Base-by-base conservation (phyloP, 2,113 vertebrate species). In the Oncorhynchus keta region DNA sequence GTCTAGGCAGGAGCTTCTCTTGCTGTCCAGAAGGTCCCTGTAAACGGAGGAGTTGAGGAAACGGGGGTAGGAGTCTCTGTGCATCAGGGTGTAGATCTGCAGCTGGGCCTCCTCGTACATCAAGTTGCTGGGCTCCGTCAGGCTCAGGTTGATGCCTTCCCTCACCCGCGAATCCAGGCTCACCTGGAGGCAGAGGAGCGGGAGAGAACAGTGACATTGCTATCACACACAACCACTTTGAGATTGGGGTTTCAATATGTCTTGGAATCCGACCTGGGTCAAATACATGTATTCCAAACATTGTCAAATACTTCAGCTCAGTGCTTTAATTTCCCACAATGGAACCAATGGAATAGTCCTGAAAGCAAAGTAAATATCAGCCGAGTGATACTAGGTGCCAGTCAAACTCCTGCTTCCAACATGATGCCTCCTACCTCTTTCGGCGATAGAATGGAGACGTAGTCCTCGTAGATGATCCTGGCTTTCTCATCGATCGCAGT, bases 51-150 rank as follows among this genome's bases (percentile, higher is more conserved):
- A 99, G 95, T 95, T 95, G 91, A 99, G 96, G 91, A 99, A 99
- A 86, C 98, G 96, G 20, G 98, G 97, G 80, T 95, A 99, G 83
- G 97, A 99, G 95, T 99, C 97, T 81, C 98, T 96, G 92, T 98
- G 98, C 98, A 99, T 99, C 79, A 99, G 95, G 2, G 96, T 98
- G 95, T 99, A 99, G 87, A 99, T 99, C 95, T 99, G 97, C 75
- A 98, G 95, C 93, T 99, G 97, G 0, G 98, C 98, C 1, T 98
- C 98, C 18, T 98, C 97, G 0, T 98, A 99, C 65, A 97, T 99
- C 88, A 95, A 89, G 0, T 92, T 93, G 61, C 95, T 96, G 0
- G 98, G 98, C 89, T 97, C 96, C 12, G 94, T 91, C 94, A 99
- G 95, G 92, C 88, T 96, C 89, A 89, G 88, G 91, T 99, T 99